Percentiles rank a stretch among this genome's conserved stretches.
These are phyloP conservation scores for Stomatorhinus walkeri DNA, from an alignment of 2,797 vertebrate species.

Conservation along the genomic window DNA sequence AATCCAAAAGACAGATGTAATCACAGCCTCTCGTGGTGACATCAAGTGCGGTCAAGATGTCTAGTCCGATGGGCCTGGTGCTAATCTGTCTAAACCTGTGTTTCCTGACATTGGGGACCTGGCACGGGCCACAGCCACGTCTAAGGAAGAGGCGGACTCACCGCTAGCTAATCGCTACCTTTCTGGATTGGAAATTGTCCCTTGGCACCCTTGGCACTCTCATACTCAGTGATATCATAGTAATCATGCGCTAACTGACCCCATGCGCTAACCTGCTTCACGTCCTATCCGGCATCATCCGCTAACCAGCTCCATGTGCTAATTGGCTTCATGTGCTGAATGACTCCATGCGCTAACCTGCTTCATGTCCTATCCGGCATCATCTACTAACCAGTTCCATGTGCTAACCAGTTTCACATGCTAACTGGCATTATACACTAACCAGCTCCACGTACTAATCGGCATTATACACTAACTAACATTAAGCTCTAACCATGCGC, in stretches of 20 bases:
- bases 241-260: background rate
- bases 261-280: background rate
- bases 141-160: background rate
- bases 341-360: background rate
- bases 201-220: background rate
- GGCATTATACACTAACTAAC: no score
- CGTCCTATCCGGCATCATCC: background rate
- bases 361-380: background rate
- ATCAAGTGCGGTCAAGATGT: conserved; percentile 20
- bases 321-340: background rate
- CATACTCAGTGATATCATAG: background rate
- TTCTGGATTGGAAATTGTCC: background rate
- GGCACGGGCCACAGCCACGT: background rate
- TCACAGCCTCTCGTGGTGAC: conserved; percentile 15
- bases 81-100: conserved; percentile 21
- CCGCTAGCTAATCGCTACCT: background rate
- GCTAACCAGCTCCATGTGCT: background rate
- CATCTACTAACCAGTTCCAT: background rate
- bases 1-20: conserved; percentile 18
- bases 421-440: background rate
- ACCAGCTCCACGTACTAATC: background rate
- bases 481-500: no score
- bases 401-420: background rate
- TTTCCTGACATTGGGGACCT: conserved; percentile 16
- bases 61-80: conserved; percentile 13